Conservation (phyloP, 2,797 vertebrate genomes). For the Chrysocyon brachyurus region DNA sequence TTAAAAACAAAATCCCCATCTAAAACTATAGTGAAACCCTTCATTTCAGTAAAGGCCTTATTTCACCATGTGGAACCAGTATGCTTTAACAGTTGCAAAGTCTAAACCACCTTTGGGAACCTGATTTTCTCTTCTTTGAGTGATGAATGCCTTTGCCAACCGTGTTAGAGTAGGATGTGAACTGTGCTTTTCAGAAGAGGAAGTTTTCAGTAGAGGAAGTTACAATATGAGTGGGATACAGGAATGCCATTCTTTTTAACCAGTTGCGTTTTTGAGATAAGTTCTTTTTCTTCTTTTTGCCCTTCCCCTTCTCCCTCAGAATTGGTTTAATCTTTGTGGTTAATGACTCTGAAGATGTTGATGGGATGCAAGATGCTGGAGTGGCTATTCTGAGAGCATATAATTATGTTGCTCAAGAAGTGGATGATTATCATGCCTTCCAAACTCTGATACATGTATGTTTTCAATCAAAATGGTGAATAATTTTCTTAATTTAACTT, state of each 20-base stretch:
- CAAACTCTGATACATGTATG: constrained; percentile 95
- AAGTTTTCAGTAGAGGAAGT: neutral
- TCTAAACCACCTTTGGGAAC: neutral
- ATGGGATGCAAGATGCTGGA: constrained; percentile 96
- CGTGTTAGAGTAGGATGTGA: neutral
- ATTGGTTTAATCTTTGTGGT: constrained; percentile 98
- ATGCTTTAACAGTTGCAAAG: neutral
- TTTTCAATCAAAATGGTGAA: constrained; percentile 75
- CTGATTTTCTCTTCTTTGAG: neutral
- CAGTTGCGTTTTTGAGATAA: neutral
- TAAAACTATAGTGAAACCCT: neutral
- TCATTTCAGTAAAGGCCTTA: neutral
- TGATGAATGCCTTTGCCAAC: neutral
- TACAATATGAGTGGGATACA: neutral
- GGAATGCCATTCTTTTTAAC: neutral
- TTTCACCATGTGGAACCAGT: neutral
- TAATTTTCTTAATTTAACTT: constrained; percentile 34
- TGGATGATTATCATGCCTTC: constrained; percentile 95
- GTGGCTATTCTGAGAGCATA: constrained; percentile 96
- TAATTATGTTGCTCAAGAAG: constrained; percentile 96
- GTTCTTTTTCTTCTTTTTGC: constrained; percentile 55
- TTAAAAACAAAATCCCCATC: neutral
- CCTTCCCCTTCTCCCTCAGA: constrained; percentile 85
- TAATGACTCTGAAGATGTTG: constrained; percentile 93
- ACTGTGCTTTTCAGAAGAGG: neutral